These are phyloP conservation scores for Nomia melanderi DNA, from an alignment of 1,140 invertebrate species.

Conservation along the genomic window DNA sequence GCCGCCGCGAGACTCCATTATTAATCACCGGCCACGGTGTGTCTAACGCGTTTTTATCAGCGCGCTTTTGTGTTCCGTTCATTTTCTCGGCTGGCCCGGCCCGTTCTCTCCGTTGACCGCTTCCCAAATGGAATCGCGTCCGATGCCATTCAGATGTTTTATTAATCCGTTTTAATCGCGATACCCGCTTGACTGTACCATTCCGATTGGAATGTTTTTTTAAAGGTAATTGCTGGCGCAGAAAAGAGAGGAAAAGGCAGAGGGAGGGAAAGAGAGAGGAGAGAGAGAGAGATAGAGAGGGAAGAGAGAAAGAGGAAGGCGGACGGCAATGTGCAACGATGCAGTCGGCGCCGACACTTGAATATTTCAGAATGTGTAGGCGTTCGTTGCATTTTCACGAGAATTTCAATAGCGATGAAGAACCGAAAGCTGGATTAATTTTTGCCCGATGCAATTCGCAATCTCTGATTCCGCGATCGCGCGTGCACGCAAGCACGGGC, in stretches of 20 bases:
- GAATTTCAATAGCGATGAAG: not conserved
- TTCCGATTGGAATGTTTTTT: slow-evolving; percentile 1
- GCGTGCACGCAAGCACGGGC: no score
- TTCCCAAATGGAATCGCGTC: slow-evolving; percentile 29
- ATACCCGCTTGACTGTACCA: not conserved
- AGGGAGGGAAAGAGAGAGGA: not conserved
- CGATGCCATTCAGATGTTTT: not conserved
- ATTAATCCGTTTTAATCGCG: slow-evolving; percentile 25
- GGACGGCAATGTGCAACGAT: not conserved
- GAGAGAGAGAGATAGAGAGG: no score
- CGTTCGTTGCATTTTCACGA: not conserved
- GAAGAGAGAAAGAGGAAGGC: no score
- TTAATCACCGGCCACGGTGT: slow-evolving; percentile 44
- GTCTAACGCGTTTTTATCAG: slow-evolving; percentile 31
- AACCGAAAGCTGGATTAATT: not conserved
- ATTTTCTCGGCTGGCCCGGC: slow-evolving; percentile 2
- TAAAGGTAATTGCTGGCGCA: slow-evolving; percentile 3
- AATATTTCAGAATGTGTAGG: not conserved
- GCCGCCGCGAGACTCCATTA: slow-evolving; percentile 44
- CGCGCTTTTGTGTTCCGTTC: not conserved
- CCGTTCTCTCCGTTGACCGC: not conserved
- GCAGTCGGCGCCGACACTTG: not conserved
- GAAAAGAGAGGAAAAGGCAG: no score
- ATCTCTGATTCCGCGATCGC: no score
- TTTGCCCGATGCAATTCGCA: no score